Conservation (phyloP, 2,888 invertebrate species). For the Chydorus sphaericus region DNA sequence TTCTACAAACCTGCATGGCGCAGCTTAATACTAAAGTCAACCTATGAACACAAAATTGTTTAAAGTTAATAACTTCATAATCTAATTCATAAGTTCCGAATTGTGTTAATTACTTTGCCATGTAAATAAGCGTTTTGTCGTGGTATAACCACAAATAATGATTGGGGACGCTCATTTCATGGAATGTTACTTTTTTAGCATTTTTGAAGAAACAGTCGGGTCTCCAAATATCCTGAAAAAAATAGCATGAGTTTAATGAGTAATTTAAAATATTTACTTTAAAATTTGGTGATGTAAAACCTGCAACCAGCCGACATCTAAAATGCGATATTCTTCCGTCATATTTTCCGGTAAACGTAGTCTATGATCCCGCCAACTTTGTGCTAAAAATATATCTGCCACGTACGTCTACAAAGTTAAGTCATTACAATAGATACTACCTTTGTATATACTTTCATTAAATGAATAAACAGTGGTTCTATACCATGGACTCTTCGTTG, state of each 20-base stretch:
- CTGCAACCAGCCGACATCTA: slow-evolving; percentile 77
- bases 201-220: slow-evolving; percentile 90
- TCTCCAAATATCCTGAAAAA: slow-evolving; percentile 77
- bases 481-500: slow-evolving; percentile 85
- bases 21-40: slow-evolving; percentile 77
- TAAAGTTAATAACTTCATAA: neutral
- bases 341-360: slow-evolving; percentile 80
- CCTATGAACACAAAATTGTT: too few species aligned
- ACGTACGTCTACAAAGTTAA: slow-evolving; percentile 59
- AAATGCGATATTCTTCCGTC: slow-evolving; percentile 78
- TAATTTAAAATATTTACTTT: too few species aligned
- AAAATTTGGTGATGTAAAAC: too few species aligned
- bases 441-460: neutral
- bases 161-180: slow-evolving; percentile 73
- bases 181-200: slow-evolving; percentile 80
- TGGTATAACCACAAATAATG: slow-evolving; percentile 84
- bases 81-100: neutral
- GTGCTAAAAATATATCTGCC: slow-evolving; percentile 80
- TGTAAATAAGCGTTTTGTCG: slow-evolving; percentile 78
- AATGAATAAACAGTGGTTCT: neutral
- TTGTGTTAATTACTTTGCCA: slow-evolving; percentile 59
- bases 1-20: too few species aligned
- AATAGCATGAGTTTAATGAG: too few species aligned
- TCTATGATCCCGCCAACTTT: slow-evolving; percentile 82
- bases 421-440: neutral